These are phyloP conservation scores for Amphiprion ocellaris DNA, from an alignment of 2,113 vertebrate genomes.

Conservation along the genomic window DNA sequence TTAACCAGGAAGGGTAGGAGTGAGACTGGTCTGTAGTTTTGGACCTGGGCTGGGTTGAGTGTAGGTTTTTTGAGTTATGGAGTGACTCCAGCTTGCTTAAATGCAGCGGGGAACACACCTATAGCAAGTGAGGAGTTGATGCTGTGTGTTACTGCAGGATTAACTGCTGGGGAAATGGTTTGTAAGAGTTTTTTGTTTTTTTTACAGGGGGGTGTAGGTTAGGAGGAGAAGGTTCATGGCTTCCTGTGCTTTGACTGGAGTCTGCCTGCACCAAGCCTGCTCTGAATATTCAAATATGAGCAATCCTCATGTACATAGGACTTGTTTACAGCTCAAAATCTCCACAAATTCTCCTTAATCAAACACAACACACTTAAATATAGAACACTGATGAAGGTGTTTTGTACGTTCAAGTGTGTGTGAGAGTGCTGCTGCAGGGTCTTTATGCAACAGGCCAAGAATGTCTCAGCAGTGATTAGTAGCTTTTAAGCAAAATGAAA, in stretches of 20 bases:
- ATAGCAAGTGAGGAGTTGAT: too few relatives aligned
- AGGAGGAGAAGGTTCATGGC: neutral
- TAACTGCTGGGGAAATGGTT: too few relatives aligned
- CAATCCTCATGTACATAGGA: neutral
- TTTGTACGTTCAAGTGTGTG: slow-evolving; percentile 25
- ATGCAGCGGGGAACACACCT: too few relatives aligned
- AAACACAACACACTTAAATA: neutral
- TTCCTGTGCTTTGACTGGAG: neutral
- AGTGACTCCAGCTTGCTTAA: too few relatives aligned
- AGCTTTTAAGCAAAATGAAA: slow-evolving; percentile 36
- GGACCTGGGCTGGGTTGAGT: too few relatives aligned
- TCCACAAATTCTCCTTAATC: slow-evolving; percentile 1
- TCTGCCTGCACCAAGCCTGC: neutral
- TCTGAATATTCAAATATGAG: too few relatives aligned
- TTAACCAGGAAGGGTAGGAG: too few relatives aligned
- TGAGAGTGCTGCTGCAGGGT: slow-evolving; percentile 19
- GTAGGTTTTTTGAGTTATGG: too few relatives aligned
- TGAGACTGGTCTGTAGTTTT: too few relatives aligned
- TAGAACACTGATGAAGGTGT: neutral
- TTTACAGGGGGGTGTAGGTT: too few relatives aligned
- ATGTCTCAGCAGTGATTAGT: slow-evolving; percentile 55
- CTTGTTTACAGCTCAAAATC: slow-evolving; percentile 7
- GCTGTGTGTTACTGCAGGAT: too few relatives aligned
- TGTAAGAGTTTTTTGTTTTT: too few relatives aligned
- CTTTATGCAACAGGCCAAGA: slow-evolving; percentile 49